A percentile compares a stretch with the other conserved stretches of the same genome.
Evolutionary conservation across 2,888 invertebrate genomes (phyloP).

Genomic region (Syritta pipiens): DNA sequence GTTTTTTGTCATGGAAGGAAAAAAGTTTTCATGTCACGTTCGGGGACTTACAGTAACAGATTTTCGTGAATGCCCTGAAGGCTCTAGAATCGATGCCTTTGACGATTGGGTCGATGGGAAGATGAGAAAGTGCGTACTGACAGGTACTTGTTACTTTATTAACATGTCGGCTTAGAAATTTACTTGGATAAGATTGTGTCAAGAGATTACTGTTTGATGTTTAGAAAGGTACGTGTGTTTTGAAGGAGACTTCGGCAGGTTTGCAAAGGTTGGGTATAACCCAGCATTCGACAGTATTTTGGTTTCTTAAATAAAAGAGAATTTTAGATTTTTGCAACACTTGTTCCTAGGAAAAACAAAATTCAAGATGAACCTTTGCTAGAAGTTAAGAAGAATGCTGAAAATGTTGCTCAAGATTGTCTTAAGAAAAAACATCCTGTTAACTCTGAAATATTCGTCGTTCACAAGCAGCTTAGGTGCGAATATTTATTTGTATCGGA

Average conservation of each 20-base stretch:
- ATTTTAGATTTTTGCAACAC: not conserved
- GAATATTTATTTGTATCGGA: too few relatives aligned
- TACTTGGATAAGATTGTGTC: not conserved
- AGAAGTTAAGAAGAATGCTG: too few relatives aligned
- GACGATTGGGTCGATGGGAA: not conserved
- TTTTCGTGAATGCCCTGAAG: too few relatives aligned
- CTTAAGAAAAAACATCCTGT: too few relatives aligned
- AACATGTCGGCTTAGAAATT: not conserved
- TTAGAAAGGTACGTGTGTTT: not conserved
- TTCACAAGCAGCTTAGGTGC: too few relatives aligned
- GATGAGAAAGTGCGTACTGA: not conserved
- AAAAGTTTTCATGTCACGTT: conserved; percentile 12
- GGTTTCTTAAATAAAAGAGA: not conserved
- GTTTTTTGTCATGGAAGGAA: not conserved
- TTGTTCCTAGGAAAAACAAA: too few relatives aligned
- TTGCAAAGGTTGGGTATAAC: too few relatives aligned
- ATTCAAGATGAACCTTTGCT: too few relatives aligned
- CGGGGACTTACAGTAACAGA: too few relatives aligned
- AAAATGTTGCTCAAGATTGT: too few relatives aligned
- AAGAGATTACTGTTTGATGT: not conserved
- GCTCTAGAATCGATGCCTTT: not conserved
- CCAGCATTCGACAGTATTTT: too few relatives aligned
- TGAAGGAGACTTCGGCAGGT: not conserved
- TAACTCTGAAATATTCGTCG: too few relatives aligned
- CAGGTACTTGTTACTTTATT: not conserved